Evolutionary conservation across 2,113 vertebrate genomes (phyloP).

Genomic region (Hippocampus comes): DNA sequence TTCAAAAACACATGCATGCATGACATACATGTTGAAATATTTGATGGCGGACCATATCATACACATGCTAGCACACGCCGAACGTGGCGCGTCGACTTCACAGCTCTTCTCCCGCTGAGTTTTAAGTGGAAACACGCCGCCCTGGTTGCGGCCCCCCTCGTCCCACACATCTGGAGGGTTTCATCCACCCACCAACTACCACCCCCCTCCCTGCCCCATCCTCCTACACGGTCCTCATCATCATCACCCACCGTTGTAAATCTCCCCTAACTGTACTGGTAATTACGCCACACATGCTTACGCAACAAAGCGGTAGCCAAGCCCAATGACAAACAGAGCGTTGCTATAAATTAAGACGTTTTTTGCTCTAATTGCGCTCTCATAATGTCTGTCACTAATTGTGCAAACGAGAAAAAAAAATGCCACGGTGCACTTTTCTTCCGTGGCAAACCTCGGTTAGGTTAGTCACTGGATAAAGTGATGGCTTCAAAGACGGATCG

Average conservation of each 20-base stretch:
- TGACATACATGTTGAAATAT: slow-evolving; percentile 50
- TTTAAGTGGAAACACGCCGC: slow-evolving; percentile 63
- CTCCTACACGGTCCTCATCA: slow-evolving; percentile 44
- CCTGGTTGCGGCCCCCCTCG: slow-evolving; percentile 13
- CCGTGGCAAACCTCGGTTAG: slow-evolving; percentile 25
- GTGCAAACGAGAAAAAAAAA: slow-evolving; percentile 49
- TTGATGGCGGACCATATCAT: slow-evolving; percentile 33
- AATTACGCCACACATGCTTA: slow-evolving; percentile 69
- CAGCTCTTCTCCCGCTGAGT: slow-evolving; percentile 54
- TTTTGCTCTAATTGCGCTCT: slow-evolving; percentile 69
- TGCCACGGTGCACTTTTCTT: slow-evolving; percentile 60
- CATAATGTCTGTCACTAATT: slow-evolving; percentile 73
- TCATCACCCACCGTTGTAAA: slow-evolving; percentile 53
- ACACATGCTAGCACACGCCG: slow-evolving; percentile 12
- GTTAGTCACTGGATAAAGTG: slow-evolving; percentile 48
- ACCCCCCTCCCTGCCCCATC: slow-evolving; percentile 23
- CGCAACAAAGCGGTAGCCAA: slow-evolving; percentile 73
- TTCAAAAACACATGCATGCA: slow-evolving; percentile 39
- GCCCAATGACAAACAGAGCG: slow-evolving; percentile 77
- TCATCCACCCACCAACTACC: slow-evolving; percentile 16
- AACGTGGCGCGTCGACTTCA: slow-evolving; percentile 45
- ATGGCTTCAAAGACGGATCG: slow-evolving; percentile 54
- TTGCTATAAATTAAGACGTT: slow-evolving; percentile 71
- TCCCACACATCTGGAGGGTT: slow-evolving; percentile 63
- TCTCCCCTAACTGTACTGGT: slow-evolving; percentile 61